Conservation (phyloP, 2,888 invertebrate genomes). For the Timandra comae region DNA sequence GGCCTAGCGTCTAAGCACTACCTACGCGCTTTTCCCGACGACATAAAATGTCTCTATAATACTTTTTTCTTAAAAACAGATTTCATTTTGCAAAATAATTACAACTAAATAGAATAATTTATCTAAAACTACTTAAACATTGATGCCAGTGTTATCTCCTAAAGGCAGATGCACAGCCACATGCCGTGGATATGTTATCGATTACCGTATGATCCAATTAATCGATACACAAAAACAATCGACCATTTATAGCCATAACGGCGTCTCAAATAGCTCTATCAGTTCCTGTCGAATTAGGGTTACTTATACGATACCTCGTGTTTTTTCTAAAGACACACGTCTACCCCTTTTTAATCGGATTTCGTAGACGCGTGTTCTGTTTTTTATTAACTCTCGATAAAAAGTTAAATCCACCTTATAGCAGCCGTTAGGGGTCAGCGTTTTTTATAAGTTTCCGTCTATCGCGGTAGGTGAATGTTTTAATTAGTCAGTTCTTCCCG, state of each 20-base stretch:
- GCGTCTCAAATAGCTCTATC: slow-evolving; percentile 70
- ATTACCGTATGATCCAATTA: slow-evolving; percentile 75
- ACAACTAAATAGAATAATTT: too few species aligned
- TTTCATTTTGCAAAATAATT: too few species aligned
- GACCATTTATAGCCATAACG: slow-evolving; percentile 52
- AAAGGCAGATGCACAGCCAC: slow-evolving; percentile 64
- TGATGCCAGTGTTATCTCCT: too few species aligned
- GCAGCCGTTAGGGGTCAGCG: slow-evolving; percentile 62
- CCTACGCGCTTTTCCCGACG: too few species aligned
- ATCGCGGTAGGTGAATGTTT: slow-evolving; percentile 65
- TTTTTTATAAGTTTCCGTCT: slow-evolving; percentile 58
- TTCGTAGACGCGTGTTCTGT: slow-evolving; percentile 62
- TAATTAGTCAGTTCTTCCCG: slow-evolving; percentile 54
- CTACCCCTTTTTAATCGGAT: slow-evolving; percentile 75
- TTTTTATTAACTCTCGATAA: slow-evolving; percentile 56
- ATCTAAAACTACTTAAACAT: too few species aligned
- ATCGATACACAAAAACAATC: slow-evolving; percentile 72
- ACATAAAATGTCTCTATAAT: too few species aligned
- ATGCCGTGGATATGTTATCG: slow-evolving; percentile 66
- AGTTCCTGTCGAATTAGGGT: slow-evolving; percentile 65
- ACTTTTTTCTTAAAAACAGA: too few species aligned
- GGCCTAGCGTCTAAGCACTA: too few species aligned
- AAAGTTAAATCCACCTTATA: slow-evolving; percentile 68
- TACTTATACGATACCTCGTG: slow-evolving; percentile 44
- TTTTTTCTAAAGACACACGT: slow-evolving; percentile 56